Base-by-base conservation (phyloP, 2,888 invertebrate genomes). In the Leucozona laternaria region DNA sequence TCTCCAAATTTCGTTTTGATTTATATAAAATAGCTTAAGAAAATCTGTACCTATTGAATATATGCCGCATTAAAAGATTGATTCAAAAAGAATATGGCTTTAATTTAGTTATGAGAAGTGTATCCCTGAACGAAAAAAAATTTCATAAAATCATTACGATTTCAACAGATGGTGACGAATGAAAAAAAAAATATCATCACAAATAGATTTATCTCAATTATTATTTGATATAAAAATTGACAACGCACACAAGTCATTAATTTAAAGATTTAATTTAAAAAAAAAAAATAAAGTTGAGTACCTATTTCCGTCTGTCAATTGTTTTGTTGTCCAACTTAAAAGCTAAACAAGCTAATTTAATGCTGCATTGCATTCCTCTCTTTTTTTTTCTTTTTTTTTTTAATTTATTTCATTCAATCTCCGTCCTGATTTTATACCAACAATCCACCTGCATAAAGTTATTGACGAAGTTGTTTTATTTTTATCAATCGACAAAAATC, bases 181-280 rank as follows among this genome's bases (percentile, higher is more conserved):
- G 25, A 2, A 34, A 58, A 75, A 53, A 34, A 50, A 50, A 15
- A 22, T 2, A n/a, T 17, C 22, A 37, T 66, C 15, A 20, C 48
- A 55, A 64, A 68, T 34, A 70, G 75, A 75, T 83, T 40, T 84
- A 79, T 84, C 84, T 79, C 71, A 84, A 84, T 84, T 84, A 76
- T 84, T 79, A 68, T 76, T 76, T 76, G 71, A 79, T 84, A 84
- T 80, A 66, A 71, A 66, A 64, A 79, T 64, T 84, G 80, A 80
- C 84, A 84, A 72, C 75, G 45, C 70, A 58, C 79, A 83, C 70
- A 79, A 75, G 64, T 64, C 58, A 80, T 84, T 84, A 84, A 84
- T 84, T 84, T 79, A 60, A 60, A 58, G 64, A 57, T 73, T 73
- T 60, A 62, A 25, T 73, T 64, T 50, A 55, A 62, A 22, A 45